Base-by-base conservation (phyloP, 2,888 invertebrate species). In the Hanleya hanleyi region DNA sequence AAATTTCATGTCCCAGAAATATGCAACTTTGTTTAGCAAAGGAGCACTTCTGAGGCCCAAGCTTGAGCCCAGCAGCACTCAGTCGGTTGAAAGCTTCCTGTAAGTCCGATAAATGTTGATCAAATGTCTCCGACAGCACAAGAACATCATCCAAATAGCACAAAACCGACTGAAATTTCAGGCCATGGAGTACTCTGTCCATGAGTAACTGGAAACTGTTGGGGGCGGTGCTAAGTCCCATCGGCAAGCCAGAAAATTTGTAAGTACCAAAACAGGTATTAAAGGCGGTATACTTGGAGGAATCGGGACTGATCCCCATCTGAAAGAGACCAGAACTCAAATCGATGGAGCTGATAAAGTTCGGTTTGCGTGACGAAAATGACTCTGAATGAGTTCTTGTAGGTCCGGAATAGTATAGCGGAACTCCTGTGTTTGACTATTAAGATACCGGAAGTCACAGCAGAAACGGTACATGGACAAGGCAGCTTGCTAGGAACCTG, bases 111-210 rank as follows among this genome's bases (percentile, higher is more conserved):
- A 70, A n/a, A 49, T 66, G 70, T 7, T 66, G 36, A 1, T 65
- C 65, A 66, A 70, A 70, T 5, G 70, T 70, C 33, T 65, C 65
- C 18, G 65, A 70, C 18, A 35, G 22, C 3, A 70, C 32, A 5
- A 70, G 37, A 12, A 66, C 38, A 66, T 70, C 65, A 66, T 70
- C 70, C n/a, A 36, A 12, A 37, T 70, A 70, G 41, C 70, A 70
- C 32, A 66, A 29, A 29, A 36, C 36, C n/a, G 50, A 50, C 22
- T 47, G 22, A 50, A 66, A 70, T 15, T 33, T 49, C 35, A 70
- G 50, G 7, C 65, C 65, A 66, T 49, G 15, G 37, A 66, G 1
- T 33, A 41, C 36, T 65, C 36, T 64, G 26, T 66, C 65, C 49
- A 65, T 70, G 15, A 70, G 35, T 12, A 70, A 33, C 32, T 70